Evolutionary conservation across 1,140 invertebrate genomes (phyloP).

Genomic region (Lasaia peninsularis): DNA sequence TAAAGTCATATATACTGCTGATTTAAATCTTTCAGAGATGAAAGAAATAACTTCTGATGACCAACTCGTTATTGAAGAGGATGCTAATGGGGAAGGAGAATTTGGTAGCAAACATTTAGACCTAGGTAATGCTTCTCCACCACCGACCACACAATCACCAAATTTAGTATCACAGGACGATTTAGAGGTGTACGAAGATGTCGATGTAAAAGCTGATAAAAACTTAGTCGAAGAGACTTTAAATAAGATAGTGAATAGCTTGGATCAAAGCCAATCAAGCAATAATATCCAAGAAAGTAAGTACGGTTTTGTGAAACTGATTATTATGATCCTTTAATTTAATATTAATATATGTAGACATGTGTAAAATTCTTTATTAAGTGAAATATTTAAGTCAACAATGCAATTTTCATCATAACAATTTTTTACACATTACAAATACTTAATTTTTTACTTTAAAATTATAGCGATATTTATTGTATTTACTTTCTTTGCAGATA

Average conservation of each 20-base stretch:
- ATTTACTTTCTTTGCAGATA: slow-evolving; percentile 49
- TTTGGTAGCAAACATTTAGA: slow-evolving; percentile 46
- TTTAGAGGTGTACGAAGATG: slow-evolving; percentile 35
- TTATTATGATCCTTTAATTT: no score
- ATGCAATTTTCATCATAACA: no score
- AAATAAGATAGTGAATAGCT: slow-evolving; percentile 1
- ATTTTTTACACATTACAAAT: no score
- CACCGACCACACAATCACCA: slow-evolving; percentile 11
- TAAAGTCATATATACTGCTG: slow-evolving; percentile 66
- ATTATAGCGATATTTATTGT: slow-evolving; percentile 4
- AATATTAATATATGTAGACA: no score
- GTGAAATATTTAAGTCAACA: no score
- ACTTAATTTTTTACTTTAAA: not conserved
- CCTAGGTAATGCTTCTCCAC: slow-evolving; percentile 47
- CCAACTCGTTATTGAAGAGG: slow-evolving; percentile 26
- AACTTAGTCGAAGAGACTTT: slow-evolving; percentile 3
- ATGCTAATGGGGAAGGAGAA: slow-evolving; percentile 27
- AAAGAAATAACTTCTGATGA: slow-evolving; percentile 24
- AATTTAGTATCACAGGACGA: slow-evolving; percentile 22
- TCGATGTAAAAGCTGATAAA: slow-evolving; percentile 25
- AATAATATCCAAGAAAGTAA: slow-evolving; percentile 10
- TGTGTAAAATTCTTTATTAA: no score
- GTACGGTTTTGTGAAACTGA: slow-evolving; percentile 22
- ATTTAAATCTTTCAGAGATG: slow-evolving; percentile 56
- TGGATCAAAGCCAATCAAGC: not conserved